These are phyloP conservation scores for Parasteatoda tepidariorum DNA, from an alignment of 1,140 invertebrate species.

Conservation along the genomic window DNA sequence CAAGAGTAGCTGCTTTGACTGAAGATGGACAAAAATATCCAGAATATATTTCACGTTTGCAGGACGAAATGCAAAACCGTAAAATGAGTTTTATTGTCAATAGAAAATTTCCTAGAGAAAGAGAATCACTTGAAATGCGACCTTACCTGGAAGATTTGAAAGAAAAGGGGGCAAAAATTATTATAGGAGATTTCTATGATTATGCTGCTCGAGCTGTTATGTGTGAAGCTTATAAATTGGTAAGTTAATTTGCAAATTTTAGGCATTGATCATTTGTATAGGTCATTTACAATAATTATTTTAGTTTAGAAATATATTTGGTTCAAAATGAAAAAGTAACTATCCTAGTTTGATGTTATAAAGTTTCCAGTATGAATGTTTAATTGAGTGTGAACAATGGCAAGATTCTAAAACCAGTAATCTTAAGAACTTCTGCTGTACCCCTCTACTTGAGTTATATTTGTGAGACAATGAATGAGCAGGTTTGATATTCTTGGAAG, in stretches of 20 bases:
- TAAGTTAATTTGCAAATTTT: constrained; percentile 68
- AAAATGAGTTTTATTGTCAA: constrained; percentile 78
- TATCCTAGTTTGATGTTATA: too few relatives aligned
- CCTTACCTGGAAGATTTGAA: constrained; percentile 80
- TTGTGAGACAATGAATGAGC: too few relatives aligned
- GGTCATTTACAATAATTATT: constrained; percentile 35
- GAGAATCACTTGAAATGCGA: constrained; percentile 47
- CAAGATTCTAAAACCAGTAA: too few relatives aligned
- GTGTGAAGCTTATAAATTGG: constrained; percentile 80
- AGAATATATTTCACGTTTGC: constrained; percentile 80
- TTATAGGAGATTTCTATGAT: constrained; percentile 84
- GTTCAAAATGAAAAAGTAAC: too few relatives aligned
- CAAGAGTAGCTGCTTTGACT: constrained; percentile 78
- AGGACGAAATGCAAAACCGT: constrained; percentile 75
- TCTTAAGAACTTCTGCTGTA: too few relatives aligned
- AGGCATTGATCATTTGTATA: too few relatives aligned
- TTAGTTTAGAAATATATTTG: background rate
- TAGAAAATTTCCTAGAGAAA: constrained; percentile 76
- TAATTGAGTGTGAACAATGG: too few relatives aligned
- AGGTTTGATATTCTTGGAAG: too few relatives aligned
- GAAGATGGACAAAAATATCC: constrained; percentile 85
- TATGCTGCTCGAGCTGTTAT: constrained; percentile 77
- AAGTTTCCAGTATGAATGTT: constrained; percentile 3
- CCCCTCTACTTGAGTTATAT: too few relatives aligned
- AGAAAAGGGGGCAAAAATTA: constrained; percentile 76